phyloP scores from a whole-genome alignment of 1,140 invertebrate species.

The Gryllus bimaculatus region DNA sequence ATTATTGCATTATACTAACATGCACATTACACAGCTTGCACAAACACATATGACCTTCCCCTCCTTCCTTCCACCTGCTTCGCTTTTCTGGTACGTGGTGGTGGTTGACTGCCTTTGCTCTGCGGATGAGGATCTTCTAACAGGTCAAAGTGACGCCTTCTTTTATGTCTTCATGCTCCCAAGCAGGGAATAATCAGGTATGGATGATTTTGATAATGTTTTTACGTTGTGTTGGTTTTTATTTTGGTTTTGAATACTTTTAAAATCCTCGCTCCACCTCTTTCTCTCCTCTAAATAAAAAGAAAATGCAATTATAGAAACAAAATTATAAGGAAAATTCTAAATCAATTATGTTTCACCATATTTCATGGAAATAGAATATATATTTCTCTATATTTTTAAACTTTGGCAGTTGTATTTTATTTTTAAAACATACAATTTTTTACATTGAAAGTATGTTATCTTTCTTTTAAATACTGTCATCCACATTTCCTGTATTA shows the following conservation, averaged over 20 bases:
- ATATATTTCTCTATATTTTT: too few relatives aligned
- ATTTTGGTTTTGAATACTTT: slow-evolving; percentile 6
- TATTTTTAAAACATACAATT: too few relatives aligned
- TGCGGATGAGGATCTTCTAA: slow-evolving; percentile 19
- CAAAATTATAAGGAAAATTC: too few relatives aligned
- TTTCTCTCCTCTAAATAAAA: neutral
- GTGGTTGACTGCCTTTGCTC: slow-evolving; percentile 14
- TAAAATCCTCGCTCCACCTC: neutral
- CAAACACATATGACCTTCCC: slow-evolving; percentile 15
- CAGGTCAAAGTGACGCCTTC: slow-evolving; percentile 21
- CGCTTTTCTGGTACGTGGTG: slow-evolving; percentile 18
- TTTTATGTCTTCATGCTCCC: slow-evolving; percentile 24
- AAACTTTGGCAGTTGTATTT: too few relatives aligned
- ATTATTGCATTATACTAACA: slow-evolving; percentile 22
- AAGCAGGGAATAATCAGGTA: slow-evolving; percentile 22
- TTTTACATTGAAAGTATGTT: too few relatives aligned
- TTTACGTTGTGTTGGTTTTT: slow-evolving; percentile 19
- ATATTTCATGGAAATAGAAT: too few relatives aligned
- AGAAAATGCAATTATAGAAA: too few relatives aligned
- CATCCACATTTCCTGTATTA: too few relatives aligned
- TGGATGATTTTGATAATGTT: slow-evolving; percentile 18
- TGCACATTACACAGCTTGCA: slow-evolving; percentile 22
- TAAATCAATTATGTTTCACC: too few relatives aligned
- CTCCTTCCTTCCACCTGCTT: slow-evolving; percentile 18
- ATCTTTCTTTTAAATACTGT: too few relatives aligned